Conservation (phyloP, 2,888 invertebrate genomes). For the Argyresthia albistria region DNA sequence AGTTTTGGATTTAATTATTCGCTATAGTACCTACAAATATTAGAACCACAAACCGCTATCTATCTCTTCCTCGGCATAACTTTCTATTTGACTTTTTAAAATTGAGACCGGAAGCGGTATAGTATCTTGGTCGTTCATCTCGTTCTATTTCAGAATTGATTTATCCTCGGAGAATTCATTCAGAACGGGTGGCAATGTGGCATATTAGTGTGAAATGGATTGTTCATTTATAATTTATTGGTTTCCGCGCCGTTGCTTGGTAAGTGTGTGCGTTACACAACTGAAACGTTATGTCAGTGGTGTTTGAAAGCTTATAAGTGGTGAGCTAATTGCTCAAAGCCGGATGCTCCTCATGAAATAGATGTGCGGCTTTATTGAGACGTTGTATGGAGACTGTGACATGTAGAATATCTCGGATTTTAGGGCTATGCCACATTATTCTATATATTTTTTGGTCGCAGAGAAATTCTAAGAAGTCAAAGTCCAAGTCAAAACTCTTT, state of each 20-base stretch:
- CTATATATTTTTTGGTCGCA: too few species aligned
- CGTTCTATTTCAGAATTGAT: constrained; percentile 63
- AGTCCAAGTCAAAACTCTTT: too few species aligned
- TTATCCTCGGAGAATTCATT: constrained; percentile 43
- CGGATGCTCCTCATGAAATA: background rate
- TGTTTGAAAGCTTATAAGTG: constrained; percentile 20
- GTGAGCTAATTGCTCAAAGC: constrained; percentile 17
- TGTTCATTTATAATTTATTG: constrained; percentile 47
- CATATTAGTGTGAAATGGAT: constrained; percentile 48
- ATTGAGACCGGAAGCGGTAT: constrained; percentile 47
- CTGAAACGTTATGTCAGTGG: constrained; percentile 24
- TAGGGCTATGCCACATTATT: too few species aligned
- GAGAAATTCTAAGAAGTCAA: too few species aligned
- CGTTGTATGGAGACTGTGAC: background rate
- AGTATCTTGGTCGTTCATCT: constrained; percentile 23
- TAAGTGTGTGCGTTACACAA: constrained; percentile 21
- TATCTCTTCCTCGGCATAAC: too few species aligned
- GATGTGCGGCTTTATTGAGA: background rate
- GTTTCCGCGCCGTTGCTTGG: constrained; percentile 27
- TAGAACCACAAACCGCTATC: too few species aligned
- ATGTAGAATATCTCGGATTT: too few species aligned
- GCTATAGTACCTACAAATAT: too few species aligned
- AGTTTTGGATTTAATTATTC: too few species aligned
- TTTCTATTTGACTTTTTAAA: constrained; percentile 13
- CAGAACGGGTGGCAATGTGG: constrained; percentile 45